These are phyloP conservation scores for Chydorus sphaericus DNA, from an alignment of 2,888 invertebrate genomes.

Conservation along the genomic window DNA sequence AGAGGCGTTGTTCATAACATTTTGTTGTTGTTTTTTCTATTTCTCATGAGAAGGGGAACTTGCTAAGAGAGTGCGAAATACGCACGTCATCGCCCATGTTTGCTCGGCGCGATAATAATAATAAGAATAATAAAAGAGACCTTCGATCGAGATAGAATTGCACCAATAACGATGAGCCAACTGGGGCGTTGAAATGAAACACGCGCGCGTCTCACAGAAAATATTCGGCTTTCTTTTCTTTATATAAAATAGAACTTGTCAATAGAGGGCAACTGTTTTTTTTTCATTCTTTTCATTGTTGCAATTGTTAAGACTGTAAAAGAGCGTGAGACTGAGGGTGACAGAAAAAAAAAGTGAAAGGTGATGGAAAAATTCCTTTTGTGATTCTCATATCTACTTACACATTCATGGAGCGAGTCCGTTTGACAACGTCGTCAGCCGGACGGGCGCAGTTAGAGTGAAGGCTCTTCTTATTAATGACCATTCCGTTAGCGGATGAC, in stretches of 20 bases:
- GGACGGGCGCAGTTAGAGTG: constrained; percentile 17
- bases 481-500: not conserved
- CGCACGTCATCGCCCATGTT: too few relatives aligned
- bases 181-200: constrained; percentile 1
- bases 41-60: too few relatives aligned
- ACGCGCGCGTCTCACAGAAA: not conserved
- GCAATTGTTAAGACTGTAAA: not conserved
- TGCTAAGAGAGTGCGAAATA: too few relatives aligned
- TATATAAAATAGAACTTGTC: too few relatives aligned
- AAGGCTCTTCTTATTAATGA: constrained; percentile 15
- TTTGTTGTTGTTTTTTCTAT: too few relatives aligned
- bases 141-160: too few relatives aligned
- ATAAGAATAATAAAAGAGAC: too few relatives aligned
- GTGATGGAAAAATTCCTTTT: not conserved
- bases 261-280: too few relatives aligned
- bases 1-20: too few relatives aligned
- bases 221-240: not conserved
- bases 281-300: not conserved
- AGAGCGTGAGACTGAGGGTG: not conserved
- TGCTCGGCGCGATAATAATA: too few relatives aligned
- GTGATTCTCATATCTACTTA: constrained; percentile 11
- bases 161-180: too few relatives aligned
- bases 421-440: constrained; percentile 18
- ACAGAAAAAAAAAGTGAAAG: not conserved
- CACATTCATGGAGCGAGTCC: constrained; percentile 18